Base-by-base conservation (phyloP, 1,140 invertebrate genomes). In the Maconellicoccus hirsutus region DNA sequence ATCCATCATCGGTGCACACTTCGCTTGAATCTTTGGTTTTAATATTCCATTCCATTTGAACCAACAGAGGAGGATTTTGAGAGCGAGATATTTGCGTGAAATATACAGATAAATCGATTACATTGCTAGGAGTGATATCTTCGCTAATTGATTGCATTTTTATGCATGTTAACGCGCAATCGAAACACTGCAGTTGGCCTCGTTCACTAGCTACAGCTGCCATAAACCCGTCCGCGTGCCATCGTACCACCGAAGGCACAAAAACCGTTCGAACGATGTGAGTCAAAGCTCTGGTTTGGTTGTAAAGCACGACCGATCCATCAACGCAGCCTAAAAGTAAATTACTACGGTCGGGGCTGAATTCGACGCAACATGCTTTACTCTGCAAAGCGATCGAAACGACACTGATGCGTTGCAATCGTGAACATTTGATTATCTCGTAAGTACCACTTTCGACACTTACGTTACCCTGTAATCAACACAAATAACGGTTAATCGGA, bases 161-260 rank as follows among this genome's bases (percentile, higher is more conserved):
- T 66, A 91, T 80, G 70, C 84, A 84, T 22, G 84, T 83, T 70
- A 91, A 79, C 21, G 88, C 85, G 72, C 87, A 81, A 76, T 92
- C 89, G 79, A 88, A 90, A 78, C 88, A 88, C 81, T 92, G 89
- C 70, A 91, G 81, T 75, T 90, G 87, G 7, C 89, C 87, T 73
- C 84, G 81, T 73, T 88, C 85, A 78, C 90, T 91, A 12, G 84
- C 84, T 29, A 89, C 82, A 19, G 86, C 82, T 42, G 90, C 82
- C 73, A 91, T 76, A 59, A 84, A 85, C 33, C 87, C 88, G 75
- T 85, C 84, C 69, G 84, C 83, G 77, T 92, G 88, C 89, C 89
- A 92, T 27, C 61, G 10, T 23, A 66, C 61, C 4, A 66, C 10
- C 21, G 61, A 66, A 23, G 61, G 81, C 81, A 87, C 86, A 81